phyloP scores from a whole-genome alignment of 2,113 vertebrate genomes.

The Cyprinodon brontotheroides region DNA sequence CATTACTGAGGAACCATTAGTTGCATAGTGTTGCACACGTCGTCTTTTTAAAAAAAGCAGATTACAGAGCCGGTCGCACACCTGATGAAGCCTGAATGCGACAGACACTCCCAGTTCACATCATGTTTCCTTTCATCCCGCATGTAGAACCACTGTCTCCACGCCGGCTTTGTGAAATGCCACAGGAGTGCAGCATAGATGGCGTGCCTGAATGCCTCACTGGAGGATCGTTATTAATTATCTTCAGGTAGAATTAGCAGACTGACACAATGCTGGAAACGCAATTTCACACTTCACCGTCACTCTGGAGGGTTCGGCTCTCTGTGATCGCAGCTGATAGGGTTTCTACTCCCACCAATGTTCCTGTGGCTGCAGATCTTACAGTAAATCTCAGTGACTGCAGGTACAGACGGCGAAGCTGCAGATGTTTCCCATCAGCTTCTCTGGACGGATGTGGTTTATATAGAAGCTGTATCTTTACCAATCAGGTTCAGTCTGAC shows the following conservation, averaged over 20 bases:
- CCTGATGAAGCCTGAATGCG: slow-evolving; percentile 77
- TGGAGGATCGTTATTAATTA: slow-evolving; percentile 74
- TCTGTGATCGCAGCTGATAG: slow-evolving; percentile 27
- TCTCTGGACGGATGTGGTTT: too few relatives aligned
- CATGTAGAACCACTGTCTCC: slow-evolving; percentile 46
- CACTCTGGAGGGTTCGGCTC: slow-evolving; percentile 16
- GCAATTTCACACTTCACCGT: slow-evolving; percentile 51
- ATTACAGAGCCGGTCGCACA: slow-evolving; percentile 78
- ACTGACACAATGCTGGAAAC: slow-evolving; percentile 50
- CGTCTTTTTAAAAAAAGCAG: slow-evolving; percentile 14
- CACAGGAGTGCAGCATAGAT: slow-evolving; percentile 49
- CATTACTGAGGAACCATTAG: slow-evolving; percentile 51
- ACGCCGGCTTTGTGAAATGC: slow-evolving; percentile 51
- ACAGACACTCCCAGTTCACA: slow-evolving; percentile 64
- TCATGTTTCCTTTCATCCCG: slow-evolving; percentile 64
- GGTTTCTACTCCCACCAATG: slow-evolving; percentile 5
- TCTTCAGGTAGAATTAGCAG: slow-evolving; percentile 71
- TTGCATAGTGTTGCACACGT: slow-evolving; percentile 35
- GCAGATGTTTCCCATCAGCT: too few relatives aligned
- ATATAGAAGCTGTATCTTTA: too few relatives aligned
- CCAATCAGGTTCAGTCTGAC: too few relatives aligned
- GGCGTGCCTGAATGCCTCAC: slow-evolving; percentile 58
- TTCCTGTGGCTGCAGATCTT: not conserved
- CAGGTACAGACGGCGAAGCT: not conserved
- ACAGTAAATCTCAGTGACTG: not conserved